Evolutionary conservation across 2,113 vertebrate species (phyloP), one percentile per base, ranked within the genome.

Genomic region (Labeo catla): DNA sequence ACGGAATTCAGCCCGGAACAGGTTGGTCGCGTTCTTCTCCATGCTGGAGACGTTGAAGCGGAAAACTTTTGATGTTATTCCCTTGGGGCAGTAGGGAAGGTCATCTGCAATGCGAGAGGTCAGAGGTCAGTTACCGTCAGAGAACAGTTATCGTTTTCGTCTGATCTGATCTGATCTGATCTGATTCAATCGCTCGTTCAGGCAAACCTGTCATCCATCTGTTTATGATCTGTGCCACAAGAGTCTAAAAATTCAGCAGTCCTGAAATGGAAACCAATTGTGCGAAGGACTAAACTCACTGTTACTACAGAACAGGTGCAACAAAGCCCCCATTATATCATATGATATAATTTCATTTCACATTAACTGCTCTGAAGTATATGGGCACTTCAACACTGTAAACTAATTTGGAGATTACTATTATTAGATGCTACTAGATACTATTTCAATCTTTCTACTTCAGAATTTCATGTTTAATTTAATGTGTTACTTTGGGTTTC

Each of bases 1-100:
- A 63, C 98, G 95, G 89, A 99, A 99, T 93, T 99, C 98, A 0
- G 98, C 98, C 83, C 97, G 95, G 94, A 99, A 99, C 85, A 99
- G 93, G 92, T 98, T 98, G 93, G 96, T 97, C 93, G 96, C 95
- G 90, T 99, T 99, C 93, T 97, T 98, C 95, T 99, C 98, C 95
- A 98, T 97, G 8, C 95, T 93, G 0, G 98, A 98, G 88, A 99
- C 97, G 0, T 99, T 98, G 93, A 99, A 99, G 89, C 96, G 97
- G 93, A 99, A 99, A 70, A 98, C 94, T 2, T 97, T 99, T 91
- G 97, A 97, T 80, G 97, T 99, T 90, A 97, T 95, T 43, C 97
- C 95, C 93, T 98, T 99, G 47, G 96, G 96, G 92, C 97, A 99
- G 93, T 93, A 94, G 3, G 91, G 91, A 91, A 99, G 90, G 86